phyloP scores from a whole-genome alignment of 2,797 vertebrate species.

The Acanthurus tractus region DNA sequence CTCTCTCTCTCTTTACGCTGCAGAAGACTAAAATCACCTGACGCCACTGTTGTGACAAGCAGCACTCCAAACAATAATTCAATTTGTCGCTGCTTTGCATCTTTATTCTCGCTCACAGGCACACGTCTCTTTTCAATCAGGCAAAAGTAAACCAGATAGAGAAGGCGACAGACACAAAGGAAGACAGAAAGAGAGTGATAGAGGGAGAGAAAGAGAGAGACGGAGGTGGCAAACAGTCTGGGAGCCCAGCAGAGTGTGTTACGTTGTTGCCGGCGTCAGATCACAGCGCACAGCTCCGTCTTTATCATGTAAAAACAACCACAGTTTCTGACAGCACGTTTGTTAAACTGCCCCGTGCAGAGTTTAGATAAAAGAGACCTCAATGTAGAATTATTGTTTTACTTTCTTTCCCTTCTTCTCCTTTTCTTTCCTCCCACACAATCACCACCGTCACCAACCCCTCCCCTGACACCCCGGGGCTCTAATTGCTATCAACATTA shows the following conservation, averaged over 20 bases:
- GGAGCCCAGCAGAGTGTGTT: slow-evolving; percentile 1
- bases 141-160: slow-evolving; percentile 34
- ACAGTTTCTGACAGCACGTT: slow-evolving; percentile 46
- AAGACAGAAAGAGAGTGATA: slow-evolving; percentile 5
- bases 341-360: slow-evolving; percentile 28
- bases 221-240: slow-evolving; percentile 5
- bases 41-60: slow-evolving; percentile 59
- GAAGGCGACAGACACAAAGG: slow-evolving; percentile 6
- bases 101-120: slow-evolving; percentile 53
- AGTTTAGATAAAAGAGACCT: slow-evolving; percentile 47
- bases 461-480: slow-evolving; percentile 31
- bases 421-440: slow-evolving; percentile 51
- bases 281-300: slow-evolving; percentile 39
- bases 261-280: slow-evolving; percentile 26
- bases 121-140: slow-evolving; percentile 59
- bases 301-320: slow-evolving; percentile 54
- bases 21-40: slow-evolving; percentile 50
- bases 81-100: slow-evolving; percentile 68
- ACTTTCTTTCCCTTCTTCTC: slow-evolving; percentile 8
- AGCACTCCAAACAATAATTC: slow-evolving; percentile 66
- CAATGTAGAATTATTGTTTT: slow-evolving; percentile 3
- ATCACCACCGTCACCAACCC: slow-evolving; percentile 13
- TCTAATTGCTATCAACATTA: slow-evolving; percentile 71
- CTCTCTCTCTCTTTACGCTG: slow-evolving; percentile 14
- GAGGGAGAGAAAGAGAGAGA: slow-evolving; percentile 22